Conservation (phyloP, 2,113 vertebrate genomes). For the Asarcornis scutulata region DNA sequence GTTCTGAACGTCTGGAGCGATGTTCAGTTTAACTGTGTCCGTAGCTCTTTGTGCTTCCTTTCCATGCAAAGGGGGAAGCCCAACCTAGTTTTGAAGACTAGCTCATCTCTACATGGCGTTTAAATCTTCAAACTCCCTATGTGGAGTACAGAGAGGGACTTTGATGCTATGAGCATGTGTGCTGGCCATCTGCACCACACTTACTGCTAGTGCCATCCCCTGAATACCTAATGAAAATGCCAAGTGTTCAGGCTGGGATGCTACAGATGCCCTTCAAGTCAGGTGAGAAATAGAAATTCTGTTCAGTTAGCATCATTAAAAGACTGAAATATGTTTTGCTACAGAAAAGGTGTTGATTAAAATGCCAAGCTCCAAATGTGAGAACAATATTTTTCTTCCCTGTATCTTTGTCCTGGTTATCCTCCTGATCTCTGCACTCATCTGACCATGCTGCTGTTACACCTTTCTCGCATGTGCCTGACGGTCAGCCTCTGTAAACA, state of each 20-base stretch:
- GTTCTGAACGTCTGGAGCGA: accelerated
- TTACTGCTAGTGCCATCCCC: background rate
- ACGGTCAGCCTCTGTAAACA: background rate
- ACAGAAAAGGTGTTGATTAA: background rate
- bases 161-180: background rate
- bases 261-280: background rate
- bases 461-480: background rate
- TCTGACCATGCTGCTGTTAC: background rate
- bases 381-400: background rate
- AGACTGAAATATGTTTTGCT: background rate
- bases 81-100: background rate
- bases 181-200: background rate
- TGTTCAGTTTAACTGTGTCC: background rate
- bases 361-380: background rate
- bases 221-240: background rate
- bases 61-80: background rate
- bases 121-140: background rate
- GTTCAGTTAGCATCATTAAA: background rate
- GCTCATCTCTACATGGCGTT: background rate
- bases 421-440: background rate
- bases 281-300: background rate
- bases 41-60: background rate
- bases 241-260: background rate
- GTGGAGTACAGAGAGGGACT: background rate
- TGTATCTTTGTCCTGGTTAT: background rate